Percentiles rank a stretch among this genome's conserved stretches.
These are phyloP conservation scores for Lycocorax pyrrhopterus DNA, from an alignment of 2,113 vertebrate genomes.

Conservation along the genomic window DNA sequence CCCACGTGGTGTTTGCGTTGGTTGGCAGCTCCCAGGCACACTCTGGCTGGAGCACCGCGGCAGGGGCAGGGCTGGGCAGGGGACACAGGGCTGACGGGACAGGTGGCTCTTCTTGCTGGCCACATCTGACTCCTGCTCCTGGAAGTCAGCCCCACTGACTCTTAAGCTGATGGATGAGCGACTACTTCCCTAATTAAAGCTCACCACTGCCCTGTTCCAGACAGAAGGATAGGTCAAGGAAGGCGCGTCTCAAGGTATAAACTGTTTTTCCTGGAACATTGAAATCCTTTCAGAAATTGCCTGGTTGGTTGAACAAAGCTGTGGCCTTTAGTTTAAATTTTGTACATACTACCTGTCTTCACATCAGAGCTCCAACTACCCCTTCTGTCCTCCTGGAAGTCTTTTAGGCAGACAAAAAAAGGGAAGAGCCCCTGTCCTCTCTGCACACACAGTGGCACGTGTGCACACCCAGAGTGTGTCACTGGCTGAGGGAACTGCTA, in stretches of 20 bases:
- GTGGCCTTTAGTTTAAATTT: not conserved
- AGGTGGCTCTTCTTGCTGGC: not conserved
- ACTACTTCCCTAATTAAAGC: not conserved
- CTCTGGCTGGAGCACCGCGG: rapidly evolving
- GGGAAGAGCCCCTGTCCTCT: not conserved
- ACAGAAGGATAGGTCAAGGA: not conserved
- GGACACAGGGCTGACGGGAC: rapidly evolving
- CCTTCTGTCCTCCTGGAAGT: not conserved
- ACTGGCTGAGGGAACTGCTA: not conserved
- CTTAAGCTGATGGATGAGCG: not conserved
- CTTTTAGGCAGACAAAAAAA: not conserved
- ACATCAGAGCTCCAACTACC: not conserved
- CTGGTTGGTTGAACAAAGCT: not conserved
- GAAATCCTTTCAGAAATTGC: not conserved
- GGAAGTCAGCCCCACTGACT: not conserved
- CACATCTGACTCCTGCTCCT: not conserved
- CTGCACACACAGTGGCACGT: not conserved
- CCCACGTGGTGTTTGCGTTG: not conserved
- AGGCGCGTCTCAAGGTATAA: not conserved
- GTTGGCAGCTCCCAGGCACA: rapidly evolving
- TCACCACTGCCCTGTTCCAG: not conserved
- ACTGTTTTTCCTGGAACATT: not conserved
- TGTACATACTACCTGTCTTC: rapidly evolving
- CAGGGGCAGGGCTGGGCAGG: not conserved
- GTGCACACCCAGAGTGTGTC: not conserved